Evolutionary conservation across 1,140 invertebrate species (phyloP).

Genomic region (Centruroides sculpturatus): DNA sequence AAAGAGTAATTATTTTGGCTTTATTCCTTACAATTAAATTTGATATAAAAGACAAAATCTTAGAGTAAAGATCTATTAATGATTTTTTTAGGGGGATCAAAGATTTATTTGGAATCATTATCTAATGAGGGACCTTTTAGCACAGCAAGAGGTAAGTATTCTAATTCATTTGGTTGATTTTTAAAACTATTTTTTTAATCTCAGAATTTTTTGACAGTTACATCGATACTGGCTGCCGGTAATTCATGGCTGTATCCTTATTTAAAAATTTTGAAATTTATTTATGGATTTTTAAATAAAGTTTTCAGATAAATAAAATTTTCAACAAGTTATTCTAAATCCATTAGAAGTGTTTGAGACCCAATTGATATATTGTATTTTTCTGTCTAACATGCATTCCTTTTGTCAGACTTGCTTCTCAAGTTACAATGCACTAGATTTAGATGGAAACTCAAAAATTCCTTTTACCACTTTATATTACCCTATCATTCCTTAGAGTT

Average conservation of each 20-base stretch:
- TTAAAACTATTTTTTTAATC: neutral
- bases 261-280: constrained; percentile 4
- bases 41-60: neutral
- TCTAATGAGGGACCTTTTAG: constrained; percentile 50
- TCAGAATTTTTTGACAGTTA: constrained; percentile 29
- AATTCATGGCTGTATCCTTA: constrained; percentile 74
- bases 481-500: too few species aligned
- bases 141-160: constrained; percentile 34
- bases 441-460: too few species aligned
- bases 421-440: too few species aligned
- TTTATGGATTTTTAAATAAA: neutral
- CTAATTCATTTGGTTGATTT: neutral
- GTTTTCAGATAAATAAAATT: too few species aligned
- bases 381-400: too few species aligned
- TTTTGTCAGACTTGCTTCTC: too few species aligned
- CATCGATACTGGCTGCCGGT: constrained; percentile 69
- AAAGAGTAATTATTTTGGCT: constrained; percentile 26
- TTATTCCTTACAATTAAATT: neutral
- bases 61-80: neutral
- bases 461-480: too few species aligned
- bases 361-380: too few species aligned
- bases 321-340: too few species aligned
- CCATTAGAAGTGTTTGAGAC: too few species aligned
- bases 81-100: constrained; percentile 45
- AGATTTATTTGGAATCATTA: constrained; percentile 88